Conservation (phyloP, 2,888 invertebrate genomes). For the Hydrotaea cyrtoneurina region DNA sequence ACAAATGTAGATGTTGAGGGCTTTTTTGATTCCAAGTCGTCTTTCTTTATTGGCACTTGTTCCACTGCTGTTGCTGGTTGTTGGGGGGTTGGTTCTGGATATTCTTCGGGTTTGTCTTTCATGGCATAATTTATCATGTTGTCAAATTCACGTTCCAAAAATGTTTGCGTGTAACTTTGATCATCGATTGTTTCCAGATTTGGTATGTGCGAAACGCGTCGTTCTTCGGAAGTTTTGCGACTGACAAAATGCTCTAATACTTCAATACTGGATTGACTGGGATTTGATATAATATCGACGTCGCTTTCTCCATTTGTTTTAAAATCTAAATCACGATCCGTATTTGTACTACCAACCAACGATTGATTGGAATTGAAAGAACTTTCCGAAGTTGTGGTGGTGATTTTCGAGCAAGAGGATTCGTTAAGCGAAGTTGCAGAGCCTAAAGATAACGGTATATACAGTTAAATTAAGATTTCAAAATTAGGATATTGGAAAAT, state of each 20-base stretch:
- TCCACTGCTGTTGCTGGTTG: background rate
- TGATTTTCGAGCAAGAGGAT: constrained; percentile 80
- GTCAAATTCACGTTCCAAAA: constrained; percentile 73
- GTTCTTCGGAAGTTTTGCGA: constrained; percentile 82
- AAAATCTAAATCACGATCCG: constrained; percentile 76
- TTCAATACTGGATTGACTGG: constrained; percentile 87
- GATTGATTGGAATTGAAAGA: constrained; percentile 81
- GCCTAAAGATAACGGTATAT: constrained; percentile 72
- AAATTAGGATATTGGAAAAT: background rate
- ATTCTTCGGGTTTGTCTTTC: constrained; percentile 51
- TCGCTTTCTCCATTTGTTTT: constrained; percentile 83
- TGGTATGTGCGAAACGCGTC: constrained; percentile 80
- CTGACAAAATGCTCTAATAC: constrained; percentile 81
- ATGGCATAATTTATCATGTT: constrained; percentile 59
- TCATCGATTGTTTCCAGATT: constrained; percentile 82
- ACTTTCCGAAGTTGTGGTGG: constrained; percentile 75
- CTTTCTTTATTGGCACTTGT: background rate
- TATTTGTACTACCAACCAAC: constrained; percentile 79
- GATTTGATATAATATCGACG: constrained; percentile 86
- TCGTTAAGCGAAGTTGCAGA: constrained; percentile 81
- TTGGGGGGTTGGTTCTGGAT: constrained; percentile 10
- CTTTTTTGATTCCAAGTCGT: constrained; percentile 29
- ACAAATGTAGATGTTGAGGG: constrained; percentile 67
- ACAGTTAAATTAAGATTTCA: background rate
- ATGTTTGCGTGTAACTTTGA: constrained; percentile 71